Conservation (phyloP, 2,113 vertebrate species). For the Cettia cetti region DNA sequence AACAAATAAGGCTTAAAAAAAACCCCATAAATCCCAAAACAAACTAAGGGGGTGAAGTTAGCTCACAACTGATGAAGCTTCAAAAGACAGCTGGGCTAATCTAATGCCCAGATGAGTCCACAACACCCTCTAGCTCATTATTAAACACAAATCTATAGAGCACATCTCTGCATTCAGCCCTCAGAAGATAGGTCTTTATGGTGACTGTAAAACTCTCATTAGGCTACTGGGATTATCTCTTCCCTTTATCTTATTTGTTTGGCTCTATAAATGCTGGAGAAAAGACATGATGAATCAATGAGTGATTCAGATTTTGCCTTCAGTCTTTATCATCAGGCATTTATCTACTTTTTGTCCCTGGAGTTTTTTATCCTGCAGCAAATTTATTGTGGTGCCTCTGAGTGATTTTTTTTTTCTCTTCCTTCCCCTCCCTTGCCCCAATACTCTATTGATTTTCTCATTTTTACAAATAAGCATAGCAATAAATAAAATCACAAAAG, state of each 20-base stretch:
- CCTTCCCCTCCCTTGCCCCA: constrained; percentile 6
- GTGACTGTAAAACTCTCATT: constrained; percentile 52
- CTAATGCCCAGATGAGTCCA: not conserved
- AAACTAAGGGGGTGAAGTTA: not conserved
- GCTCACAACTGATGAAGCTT: not conserved
- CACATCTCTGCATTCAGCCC: constrained; percentile 29
- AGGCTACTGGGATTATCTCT: constrained; percentile 56
- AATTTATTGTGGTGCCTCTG: constrained; percentile 1
- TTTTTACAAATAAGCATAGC: constrained; percentile 61
- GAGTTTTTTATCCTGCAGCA: constrained; percentile 41
- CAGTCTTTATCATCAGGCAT: constrained; percentile 44
- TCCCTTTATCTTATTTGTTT: constrained; percentile 56
- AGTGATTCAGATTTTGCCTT: constrained; percentile 57
- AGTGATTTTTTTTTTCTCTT: constrained; percentile 20
- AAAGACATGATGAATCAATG: constrained; percentile 47
- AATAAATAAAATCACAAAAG: constrained; percentile 57
- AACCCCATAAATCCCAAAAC: not conserved
- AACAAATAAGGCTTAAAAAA: not conserved
- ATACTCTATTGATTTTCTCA: constrained; percentile 54
- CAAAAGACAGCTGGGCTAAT: not conserved
- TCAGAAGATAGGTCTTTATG: constrained; percentile 31
- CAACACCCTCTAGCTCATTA: not conserved
- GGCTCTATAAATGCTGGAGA: constrained; percentile 44
- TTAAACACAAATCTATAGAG: constrained; percentile 28
- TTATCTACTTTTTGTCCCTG: constrained; percentile 63